These are phyloP conservation scores for Halichoeres trimaculatus DNA, from an alignment of 2,113 vertebrate genomes.

Conservation along the genomic window DNA sequence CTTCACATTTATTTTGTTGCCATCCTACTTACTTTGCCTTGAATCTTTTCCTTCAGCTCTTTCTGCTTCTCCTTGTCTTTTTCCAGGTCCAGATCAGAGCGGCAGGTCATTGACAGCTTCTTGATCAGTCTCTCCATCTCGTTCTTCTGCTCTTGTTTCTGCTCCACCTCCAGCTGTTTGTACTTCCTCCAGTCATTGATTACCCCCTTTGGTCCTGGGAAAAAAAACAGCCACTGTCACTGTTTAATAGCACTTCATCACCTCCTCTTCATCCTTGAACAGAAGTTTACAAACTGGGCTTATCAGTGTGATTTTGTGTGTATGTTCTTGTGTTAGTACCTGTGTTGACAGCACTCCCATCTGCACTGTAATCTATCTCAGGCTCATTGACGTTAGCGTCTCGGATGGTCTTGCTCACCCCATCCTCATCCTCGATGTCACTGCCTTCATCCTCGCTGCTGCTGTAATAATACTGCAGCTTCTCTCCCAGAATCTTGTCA, in stretches of 20 bases:
- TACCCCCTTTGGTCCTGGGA: conserved; percentile 95
- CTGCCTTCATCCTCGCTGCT: conserved; percentile 97
- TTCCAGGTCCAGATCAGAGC: conserved; percentile 92
- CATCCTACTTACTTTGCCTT: conserved; percentile 88
- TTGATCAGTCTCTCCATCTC: conserved; percentile 96
- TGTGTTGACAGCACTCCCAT: conserved; percentile 93
- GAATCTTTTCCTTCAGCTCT: conserved; percentile 91
- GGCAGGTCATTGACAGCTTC: conserved; percentile 93
- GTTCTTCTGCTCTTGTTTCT: conserved; percentile 91
- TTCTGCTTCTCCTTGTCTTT: conserved; percentile 89
- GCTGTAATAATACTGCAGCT: conserved; percentile 98
- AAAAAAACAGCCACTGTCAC: neutral
- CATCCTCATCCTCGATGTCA: conserved; percentile 88
- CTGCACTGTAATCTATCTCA: conserved; percentile 85
- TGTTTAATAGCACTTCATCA: neutral
- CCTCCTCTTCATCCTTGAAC: neutral
- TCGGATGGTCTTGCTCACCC: conserved; percentile 78
- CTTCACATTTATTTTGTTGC: neutral
- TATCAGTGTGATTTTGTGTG: neutral
- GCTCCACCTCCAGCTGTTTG: conserved; percentile 96
- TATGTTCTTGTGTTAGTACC: conserved; percentile 74
- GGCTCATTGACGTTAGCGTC: conserved; percentile 66
- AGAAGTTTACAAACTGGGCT: neutral
- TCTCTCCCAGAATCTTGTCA: conserved; percentile 95
- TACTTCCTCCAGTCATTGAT: conserved; percentile 98